Evolutionary conservation across 2,888 invertebrate species (phyloP).

Genomic region (Chirona hameri): DNA sequence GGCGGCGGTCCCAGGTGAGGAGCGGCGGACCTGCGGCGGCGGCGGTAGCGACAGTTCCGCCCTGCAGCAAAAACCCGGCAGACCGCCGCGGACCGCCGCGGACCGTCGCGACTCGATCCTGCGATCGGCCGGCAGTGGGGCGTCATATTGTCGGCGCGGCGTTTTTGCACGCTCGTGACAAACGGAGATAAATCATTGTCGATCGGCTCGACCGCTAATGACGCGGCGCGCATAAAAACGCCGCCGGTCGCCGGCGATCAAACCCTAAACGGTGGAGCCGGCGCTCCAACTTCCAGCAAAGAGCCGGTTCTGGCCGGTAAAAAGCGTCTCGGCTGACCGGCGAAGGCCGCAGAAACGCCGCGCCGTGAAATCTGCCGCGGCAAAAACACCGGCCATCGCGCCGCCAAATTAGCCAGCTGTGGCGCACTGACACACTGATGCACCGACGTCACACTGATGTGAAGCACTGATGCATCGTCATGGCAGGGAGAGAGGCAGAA

Average conservation of each 20-base stretch:
- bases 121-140: not conserved
- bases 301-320: not conserved
- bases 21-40: too few species aligned
- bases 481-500: too few species aligned
- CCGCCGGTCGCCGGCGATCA: not conserved
- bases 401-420: too few species aligned
- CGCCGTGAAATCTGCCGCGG: not conserved
- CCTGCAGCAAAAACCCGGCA: not conserved
- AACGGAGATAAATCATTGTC: constrained; percentile 2
- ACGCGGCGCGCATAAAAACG: not conserved
- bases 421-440: too few species aligned
- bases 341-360: not conserved
- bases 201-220: not conserved
- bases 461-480: too few species aligned
- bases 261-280: not conserved
- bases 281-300: constrained; percentile 13
- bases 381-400: too few species aligned
- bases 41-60: too few species aligned
- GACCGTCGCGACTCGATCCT: too few species aligned
- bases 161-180: not conserved
- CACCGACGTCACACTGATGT: too few species aligned
- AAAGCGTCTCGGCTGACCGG: not conserved
- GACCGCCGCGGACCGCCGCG: not conserved
- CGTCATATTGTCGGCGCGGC: not conserved
- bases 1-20: not conserved